Conservation (phyloP, 1,140 invertebrate genomes). For the Drosophila ironensis region DNA sequence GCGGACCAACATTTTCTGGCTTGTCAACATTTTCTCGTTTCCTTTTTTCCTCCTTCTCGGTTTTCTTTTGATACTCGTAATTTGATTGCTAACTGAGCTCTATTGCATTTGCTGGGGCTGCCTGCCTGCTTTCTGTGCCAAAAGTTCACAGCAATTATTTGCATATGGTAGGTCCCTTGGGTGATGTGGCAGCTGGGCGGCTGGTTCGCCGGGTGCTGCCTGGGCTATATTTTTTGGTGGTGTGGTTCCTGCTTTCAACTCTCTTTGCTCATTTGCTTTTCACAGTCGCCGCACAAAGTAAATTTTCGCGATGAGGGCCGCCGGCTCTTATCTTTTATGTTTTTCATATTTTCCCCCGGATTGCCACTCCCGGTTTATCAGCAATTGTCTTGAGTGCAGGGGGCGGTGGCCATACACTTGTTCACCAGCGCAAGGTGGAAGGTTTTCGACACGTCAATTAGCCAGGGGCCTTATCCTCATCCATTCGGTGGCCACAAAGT, state of each 20-base stretch:
- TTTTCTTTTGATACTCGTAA: slow-evolving; percentile 50
- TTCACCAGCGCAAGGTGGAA: neutral
- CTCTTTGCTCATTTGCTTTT: slow-evolving; percentile 60
- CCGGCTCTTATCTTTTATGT: slow-evolving; percentile 50
- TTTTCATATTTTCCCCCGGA: neutral
- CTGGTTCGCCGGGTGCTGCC: neutral
- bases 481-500: slow-evolving; percentile 21
- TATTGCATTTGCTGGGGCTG: slow-evolving; percentile 42
- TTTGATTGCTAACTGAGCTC: slow-evolving; percentile 65
- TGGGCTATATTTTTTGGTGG: neutral
- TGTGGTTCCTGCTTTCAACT: slow-evolving; percentile 16
- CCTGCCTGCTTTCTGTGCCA: slow-evolving; percentile 51
- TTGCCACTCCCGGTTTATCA: slow-evolving; percentile 14
- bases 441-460: slow-evolving; percentile 55
- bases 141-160: slow-evolving; percentile 62
- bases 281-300: slow-evolving; percentile 55
- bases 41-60: slow-evolving; percentile 34
- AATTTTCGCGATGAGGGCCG: slow-evolving; percentile 30
- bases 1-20: slow-evolving; percentile 45
- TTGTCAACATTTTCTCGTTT: slow-evolving; percentile 38
- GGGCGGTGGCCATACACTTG: neutral
- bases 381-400: slow-evolving; percentile 44
- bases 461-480: slow-evolving; percentile 2
- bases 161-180: slow-evolving; percentile 50
- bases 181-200: slow-evolving; percentile 12